Conservation (phyloP, 2,113 vertebrate genomes). For the Atherinomorus stipes region DNA sequence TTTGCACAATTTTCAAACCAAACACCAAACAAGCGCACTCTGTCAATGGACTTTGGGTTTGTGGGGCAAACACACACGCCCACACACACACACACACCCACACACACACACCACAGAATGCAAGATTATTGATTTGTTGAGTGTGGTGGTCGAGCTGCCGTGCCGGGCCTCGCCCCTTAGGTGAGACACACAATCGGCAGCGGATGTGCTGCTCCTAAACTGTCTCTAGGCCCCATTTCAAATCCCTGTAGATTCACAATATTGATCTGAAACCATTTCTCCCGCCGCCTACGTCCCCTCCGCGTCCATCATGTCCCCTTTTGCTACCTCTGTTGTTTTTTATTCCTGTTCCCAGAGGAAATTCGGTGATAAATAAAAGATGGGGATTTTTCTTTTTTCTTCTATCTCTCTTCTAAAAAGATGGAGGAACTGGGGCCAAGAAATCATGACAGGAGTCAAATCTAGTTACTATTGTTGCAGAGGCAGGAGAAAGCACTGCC, state of each 20-base stretch:
- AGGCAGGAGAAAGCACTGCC: constrained; percentile 34
- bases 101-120: constrained; percentile 32
- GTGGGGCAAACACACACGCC: constrained; percentile 28
- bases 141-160: constrained; percentile 55
- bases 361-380: constrained; percentile 71
- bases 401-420: neutral
- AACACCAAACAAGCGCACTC: constrained; percentile 44
- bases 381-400: neutral
- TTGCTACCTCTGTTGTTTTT: constrained; percentile 36
- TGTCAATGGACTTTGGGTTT: constrained; percentile 43
- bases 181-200: constrained; percentile 71
- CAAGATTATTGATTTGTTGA: constrained; percentile 73
- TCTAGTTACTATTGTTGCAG: constrained; percentile 45
- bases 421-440: constrained; percentile 4
- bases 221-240: constrained; percentile 72
- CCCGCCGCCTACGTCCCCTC: constrained; percentile 49
- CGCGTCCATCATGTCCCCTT: constrained; percentile 68
- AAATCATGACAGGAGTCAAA: constrained; percentile 65
- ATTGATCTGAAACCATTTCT: constrained; percentile 74
- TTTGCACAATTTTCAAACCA: constrained; percentile 51
- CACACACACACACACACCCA: constrained; percentile 24
- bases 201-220: constrained; percentile 72
- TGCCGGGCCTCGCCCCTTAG: constrained; percentile 61
- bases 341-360: constrained; percentile 66
- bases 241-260: constrained; percentile 70